Conservation (phyloP, 2,797 vertebrate genomes). For the Pogonophryne albipinna region DNA sequence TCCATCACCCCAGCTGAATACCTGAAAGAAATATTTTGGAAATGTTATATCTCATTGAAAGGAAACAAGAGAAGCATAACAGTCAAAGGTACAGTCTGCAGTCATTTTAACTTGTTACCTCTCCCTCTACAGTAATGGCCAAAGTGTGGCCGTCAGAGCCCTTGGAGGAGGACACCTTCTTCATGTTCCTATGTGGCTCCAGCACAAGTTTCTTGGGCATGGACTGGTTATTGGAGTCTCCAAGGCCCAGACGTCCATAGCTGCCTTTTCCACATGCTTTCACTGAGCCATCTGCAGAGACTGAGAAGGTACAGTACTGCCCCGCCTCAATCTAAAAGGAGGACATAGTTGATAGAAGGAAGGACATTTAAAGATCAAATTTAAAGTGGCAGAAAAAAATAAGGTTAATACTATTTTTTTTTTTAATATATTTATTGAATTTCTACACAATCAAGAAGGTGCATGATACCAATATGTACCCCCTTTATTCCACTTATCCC, state of each 20-base stretch:
- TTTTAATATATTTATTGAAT: no score
- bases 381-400: no score
- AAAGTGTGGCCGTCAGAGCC: constrained; percentile 90
- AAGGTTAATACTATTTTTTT: no score
- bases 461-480: no score
- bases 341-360: neutral
- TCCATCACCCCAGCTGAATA: constrained; percentile 91
- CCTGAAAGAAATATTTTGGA: constrained; percentile 56
- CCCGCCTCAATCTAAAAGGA: constrained; percentile 87
- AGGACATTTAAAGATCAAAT: no score
- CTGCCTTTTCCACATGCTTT: constrained; percentile 90
- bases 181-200: constrained; percentile 87
- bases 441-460: no score
- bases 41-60: neutral
- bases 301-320: constrained; percentile 89
- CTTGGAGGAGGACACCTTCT: constrained; percentile 89
- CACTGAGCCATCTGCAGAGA: constrained; percentile 87
- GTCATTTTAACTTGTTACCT: constrained; percentile 64
- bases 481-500: no score
- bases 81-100: neutral
- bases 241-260: constrained; percentile 88
- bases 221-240: constrained; percentile 90
- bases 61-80: neutral
- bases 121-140: constrained; percentile 87
- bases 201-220: constrained; percentile 88